Conservation (phyloP, 1,140 invertebrate species). For the Cyclargus thomasi region DNA sequence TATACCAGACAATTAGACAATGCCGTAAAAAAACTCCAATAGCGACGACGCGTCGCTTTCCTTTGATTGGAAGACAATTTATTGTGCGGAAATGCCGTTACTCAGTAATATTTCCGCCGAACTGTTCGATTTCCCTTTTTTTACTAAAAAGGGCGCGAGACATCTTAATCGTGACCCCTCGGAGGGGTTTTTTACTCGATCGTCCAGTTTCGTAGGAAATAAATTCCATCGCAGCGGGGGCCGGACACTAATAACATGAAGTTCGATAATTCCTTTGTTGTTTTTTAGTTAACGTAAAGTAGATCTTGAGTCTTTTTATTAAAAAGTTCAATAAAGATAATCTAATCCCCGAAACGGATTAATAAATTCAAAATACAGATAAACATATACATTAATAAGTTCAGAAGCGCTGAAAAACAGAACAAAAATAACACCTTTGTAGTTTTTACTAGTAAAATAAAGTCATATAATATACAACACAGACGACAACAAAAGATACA, state of each 20-base stretch:
- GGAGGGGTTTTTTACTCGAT: conserved; percentile 21
- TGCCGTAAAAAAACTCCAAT: conserved; percentile 67
- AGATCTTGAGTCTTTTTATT: not conserved
- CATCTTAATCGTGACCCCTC: conserved; percentile 55
- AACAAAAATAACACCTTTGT: too few species aligned
- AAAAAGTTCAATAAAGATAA: too few species aligned
- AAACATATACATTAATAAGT: too few species aligned
- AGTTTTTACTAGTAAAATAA: too few species aligned
- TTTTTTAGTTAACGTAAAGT: not conserved
- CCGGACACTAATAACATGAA: not conserved
- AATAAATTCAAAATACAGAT: too few species aligned
- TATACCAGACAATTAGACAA: conserved; percentile 44
- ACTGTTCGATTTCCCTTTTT: conserved; percentile 72
- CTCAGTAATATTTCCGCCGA: conserved; percentile 69
- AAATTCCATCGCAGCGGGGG: conserved; percentile 1
- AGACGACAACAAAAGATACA: too few species aligned
- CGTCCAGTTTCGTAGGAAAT: conserved; percentile 4
- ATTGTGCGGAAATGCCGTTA: conserved; percentile 73
- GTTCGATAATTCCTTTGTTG: not conserved
- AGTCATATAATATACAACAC: too few species aligned
- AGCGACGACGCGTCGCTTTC: conserved; percentile 56
- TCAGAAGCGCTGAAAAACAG: too few species aligned
- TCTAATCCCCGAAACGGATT: too few species aligned
- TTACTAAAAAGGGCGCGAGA: conserved; percentile 71
- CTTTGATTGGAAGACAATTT: conserved; percentile 72